Percentiles rank a stretch among this genome's conserved stretches.
Conservation (phyloP, 1,140 invertebrate genomes). For the Rhizoglyphus robini region DNA sequence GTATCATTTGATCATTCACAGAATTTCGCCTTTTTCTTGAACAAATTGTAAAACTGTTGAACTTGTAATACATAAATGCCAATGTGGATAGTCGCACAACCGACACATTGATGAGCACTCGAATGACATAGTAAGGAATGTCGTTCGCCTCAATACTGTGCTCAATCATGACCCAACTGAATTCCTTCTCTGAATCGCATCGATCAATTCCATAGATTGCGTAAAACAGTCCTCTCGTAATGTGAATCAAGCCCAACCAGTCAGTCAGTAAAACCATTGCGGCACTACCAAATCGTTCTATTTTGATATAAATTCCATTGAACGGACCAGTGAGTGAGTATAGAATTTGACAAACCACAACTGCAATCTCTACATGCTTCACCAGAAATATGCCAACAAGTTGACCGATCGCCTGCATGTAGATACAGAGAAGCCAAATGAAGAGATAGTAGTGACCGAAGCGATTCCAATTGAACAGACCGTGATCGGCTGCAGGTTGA, state of each 20-base stretch:
- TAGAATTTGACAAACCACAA: neutral
- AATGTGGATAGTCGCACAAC: neutral
- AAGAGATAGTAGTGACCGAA: neutral
- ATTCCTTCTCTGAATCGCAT: neutral
- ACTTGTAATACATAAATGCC: neutral
- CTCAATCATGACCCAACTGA: neutral
- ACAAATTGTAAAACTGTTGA: neutral
- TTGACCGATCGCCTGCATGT: neutral
- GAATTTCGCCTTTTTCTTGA: too few relatives aligned
- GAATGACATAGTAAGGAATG: neutral
- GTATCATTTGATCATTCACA: too few relatives aligned
- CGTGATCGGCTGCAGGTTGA: neutral
- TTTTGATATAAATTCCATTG: neutral
- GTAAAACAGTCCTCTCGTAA: neutral
- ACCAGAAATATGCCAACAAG: neutral
- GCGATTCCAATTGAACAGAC: neutral
- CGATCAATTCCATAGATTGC: constrained; percentile 4
- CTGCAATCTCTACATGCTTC: neutral
- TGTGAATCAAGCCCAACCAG: neutral
- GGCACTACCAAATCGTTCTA: neutral
- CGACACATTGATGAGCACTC: neutral
- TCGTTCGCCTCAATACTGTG: neutral
- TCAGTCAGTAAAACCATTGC: neutral
- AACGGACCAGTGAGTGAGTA: neutral
- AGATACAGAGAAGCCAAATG: neutral